Percentiles rank a stretch among this genome's conserved stretches.
phyloP scores from a whole-genome alignment of 2,113 vertebrate species.

The Cyrtonyx montezumae region DNA sequence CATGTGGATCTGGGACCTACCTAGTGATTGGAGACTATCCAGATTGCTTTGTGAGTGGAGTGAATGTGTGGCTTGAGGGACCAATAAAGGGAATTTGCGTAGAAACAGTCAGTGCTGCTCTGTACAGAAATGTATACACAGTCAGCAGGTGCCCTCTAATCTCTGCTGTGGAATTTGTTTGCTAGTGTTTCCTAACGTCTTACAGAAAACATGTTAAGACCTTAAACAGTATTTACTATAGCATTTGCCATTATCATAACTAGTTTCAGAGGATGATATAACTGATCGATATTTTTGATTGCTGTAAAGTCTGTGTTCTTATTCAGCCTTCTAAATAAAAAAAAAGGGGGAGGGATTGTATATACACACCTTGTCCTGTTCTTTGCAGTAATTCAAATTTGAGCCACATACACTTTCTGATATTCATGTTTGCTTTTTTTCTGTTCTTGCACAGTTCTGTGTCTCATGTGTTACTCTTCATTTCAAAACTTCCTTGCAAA shows the following conservation, averaged over 20 bases:
- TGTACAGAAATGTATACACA: rapidly evolving
- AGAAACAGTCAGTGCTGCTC: neutral
- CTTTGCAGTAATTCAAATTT: neutral
- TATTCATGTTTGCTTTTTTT: neutral
- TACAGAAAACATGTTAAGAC: rapidly evolving
- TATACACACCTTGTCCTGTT: neutral
- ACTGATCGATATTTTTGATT: neutral
- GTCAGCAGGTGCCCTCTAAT: rapidly evolving
- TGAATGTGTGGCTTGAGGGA: neutral
- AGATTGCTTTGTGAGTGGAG: neutral
- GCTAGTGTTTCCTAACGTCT: neutral
- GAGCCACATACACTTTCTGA: neutral
- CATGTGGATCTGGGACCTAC: neutral
- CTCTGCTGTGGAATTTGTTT: neutral
- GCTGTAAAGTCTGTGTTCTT: neutral
- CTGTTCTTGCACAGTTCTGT: neutral
- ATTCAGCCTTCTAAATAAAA: neutral
- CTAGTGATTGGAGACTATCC: neutral
- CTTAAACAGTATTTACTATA: neutral
- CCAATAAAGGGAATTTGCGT: neutral
- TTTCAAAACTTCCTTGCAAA: neutral
- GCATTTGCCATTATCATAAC: neutral
- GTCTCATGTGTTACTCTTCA: neutral
- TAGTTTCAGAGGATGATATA: neutral
- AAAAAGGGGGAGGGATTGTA: neutral